A percentile compares a stretch with the other conserved stretches of the same genome.
Evolutionary conservation across 1,140 invertebrate species (phyloP).

Genomic region (Drosophila orosa): DNA sequence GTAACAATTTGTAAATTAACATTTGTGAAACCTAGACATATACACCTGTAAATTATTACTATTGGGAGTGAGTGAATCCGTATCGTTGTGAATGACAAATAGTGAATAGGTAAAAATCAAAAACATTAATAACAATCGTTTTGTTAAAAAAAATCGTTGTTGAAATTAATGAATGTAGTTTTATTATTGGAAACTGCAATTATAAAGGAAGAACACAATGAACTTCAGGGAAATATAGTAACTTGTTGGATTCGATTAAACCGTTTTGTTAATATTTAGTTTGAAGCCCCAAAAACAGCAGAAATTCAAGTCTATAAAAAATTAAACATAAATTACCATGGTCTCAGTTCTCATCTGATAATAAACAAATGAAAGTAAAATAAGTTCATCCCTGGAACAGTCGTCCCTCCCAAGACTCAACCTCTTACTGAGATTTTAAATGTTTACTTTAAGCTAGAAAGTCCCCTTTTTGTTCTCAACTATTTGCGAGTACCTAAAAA

Average conservation of each 20-base stretch:
- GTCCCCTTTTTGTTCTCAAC: not conserved
- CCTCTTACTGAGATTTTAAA: not conserved
- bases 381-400: not conserved
- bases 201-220: not conserved
- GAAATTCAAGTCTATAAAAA: not conserved
- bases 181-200: not conserved
- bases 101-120: not conserved
- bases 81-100: not conserved
- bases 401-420: too few species aligned
- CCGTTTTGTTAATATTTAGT: too few species aligned
- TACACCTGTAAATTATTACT: not conserved
- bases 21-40: too few species aligned
- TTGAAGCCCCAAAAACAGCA: not conserved
- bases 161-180: not conserved
- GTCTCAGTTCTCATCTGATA: not conserved
- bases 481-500: not conserved
- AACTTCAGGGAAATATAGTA: not conserved
- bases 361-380: not conserved
- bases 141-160: not conserved
- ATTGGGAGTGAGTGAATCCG: not conserved
- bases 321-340: too few species aligned
- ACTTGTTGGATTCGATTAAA: not conserved
- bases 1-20: too few species aligned
- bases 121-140: not conserved
- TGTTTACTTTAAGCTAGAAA: not conserved